Percentiles rank a stretch among this genome's conserved stretches.
Conservation (phyloP, 2,113 vertebrate genomes). For the Brevimyrus niger region DNA sequence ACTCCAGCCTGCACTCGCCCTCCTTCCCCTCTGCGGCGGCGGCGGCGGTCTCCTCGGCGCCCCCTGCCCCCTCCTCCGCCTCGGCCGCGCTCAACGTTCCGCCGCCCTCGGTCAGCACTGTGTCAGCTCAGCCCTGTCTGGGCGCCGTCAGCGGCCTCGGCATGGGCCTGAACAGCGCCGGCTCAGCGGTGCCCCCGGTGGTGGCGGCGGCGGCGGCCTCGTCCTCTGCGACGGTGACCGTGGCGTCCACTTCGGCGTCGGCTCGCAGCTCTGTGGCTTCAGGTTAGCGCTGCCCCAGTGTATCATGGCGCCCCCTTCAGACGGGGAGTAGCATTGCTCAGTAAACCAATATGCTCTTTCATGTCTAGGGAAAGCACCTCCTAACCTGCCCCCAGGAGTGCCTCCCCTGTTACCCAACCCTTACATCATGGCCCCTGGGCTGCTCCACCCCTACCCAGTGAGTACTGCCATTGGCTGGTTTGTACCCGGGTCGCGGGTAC, state of each 20-base stretch:
- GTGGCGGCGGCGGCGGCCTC: slow-evolving; percentile 56
- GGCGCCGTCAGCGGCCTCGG: slow-evolving; percentile 48
- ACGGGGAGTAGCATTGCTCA: not conserved
- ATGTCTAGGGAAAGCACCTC: slow-evolving; percentile 84
- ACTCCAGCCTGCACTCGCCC: slow-evolving; percentile 52
- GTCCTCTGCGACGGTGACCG: slow-evolving; percentile 71
- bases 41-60: slow-evolving; percentile 40
- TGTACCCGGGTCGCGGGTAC: not conserved
- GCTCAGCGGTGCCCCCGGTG: slow-evolving; percentile 37
- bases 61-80: slow-evolving; percentile 55
- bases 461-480: slow-evolving; percentile 36
- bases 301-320: not conserved
- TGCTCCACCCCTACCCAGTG: slow-evolving; percentile 94
- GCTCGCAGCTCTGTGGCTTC: slow-evolving; percentile 5
- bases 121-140: slow-evolving; percentile 53
- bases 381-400: slow-evolving; percentile 88
- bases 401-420: slow-evolving; percentile 92
- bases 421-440: slow-evolving; percentile 94
- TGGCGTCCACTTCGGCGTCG: slow-evolving; percentile 33
- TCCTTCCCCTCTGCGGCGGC: slow-evolving; percentile 66
- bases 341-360: not conserved
- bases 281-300: not conserved
- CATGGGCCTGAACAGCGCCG: slow-evolving; percentile 46
- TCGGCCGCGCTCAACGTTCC: slow-evolving; percentile 38
- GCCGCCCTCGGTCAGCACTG: slow-evolving; percentile 51